Percentiles rank a stretch among this genome's conserved stretches.
Conservation (phyloP, 2,113 vertebrate species). For the Ranitomeya variabilis region DNA sequence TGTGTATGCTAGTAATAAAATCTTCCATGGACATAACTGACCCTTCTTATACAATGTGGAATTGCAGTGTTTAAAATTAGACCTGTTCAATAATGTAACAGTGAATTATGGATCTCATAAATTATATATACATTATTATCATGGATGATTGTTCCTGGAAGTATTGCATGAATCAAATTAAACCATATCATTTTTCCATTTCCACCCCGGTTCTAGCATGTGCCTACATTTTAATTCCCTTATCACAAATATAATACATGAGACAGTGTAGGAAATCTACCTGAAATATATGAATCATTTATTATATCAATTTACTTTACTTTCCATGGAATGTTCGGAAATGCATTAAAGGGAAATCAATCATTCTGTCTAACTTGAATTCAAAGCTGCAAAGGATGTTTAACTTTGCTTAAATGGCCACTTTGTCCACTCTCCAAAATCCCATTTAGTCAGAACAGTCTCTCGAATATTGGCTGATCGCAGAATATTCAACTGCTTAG, state of each 20-base stretch:
- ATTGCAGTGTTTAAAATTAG: constrained; percentile 27
- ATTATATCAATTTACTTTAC: constrained; percentile 12
- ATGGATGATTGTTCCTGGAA: constrained; percentile 53
- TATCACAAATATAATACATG: constrained; percentile 38
- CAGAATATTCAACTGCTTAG: neutral
- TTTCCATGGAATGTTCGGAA: constrained; percentile 10
- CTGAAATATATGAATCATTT: constrained; percentile 36
- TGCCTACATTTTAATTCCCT: constrained; percentile 26
- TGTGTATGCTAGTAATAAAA: constrained; percentile 6
- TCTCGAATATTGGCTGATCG: neutral
- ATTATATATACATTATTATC: constrained; percentile 50
- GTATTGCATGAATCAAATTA: constrained; percentile 30
- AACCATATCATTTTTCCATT: constrained; percentile 48
- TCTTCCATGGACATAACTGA: neutral
- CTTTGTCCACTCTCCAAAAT: neutral
- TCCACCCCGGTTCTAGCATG: constrained; percentile 1
- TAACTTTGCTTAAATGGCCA: neutral
- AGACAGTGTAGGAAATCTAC: constrained; percentile 8
- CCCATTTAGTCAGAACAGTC: neutral
- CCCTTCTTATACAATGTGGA: neutral
- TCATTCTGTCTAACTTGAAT: neutral
- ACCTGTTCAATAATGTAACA: constrained; percentile 51
- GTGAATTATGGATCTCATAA: constrained; percentile 44
- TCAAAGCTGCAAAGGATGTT: neutral
- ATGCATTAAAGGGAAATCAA: constrained; percentile 15